A percentile compares a stretch with the other conserved stretches of the same genome.
phyloP scores from a whole-genome alignment of 2,888 invertebrate species.

The Cryptophagus acutangulus region DNA sequence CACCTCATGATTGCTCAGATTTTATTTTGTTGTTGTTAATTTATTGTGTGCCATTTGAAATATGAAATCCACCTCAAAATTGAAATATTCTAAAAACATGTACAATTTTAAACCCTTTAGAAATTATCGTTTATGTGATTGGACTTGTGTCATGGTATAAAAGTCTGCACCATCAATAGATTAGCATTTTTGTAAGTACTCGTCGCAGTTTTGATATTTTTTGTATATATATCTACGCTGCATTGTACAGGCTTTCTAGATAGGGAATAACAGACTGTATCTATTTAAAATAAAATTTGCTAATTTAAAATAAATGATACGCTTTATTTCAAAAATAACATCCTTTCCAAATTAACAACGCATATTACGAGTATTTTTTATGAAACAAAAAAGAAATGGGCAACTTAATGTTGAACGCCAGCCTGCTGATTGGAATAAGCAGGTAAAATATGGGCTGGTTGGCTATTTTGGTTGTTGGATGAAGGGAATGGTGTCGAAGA shows the following conservation, averaged over 20 bases:
- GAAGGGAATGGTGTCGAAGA: too few relatives aligned
- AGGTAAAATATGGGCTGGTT: too few relatives aligned
- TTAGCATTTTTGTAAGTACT: slow-evolving; percentile 32
- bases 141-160: slow-evolving; percentile 24
- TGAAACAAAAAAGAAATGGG: too few relatives aligned
- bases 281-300: slow-evolving; percentile 47
- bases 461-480: too few relatives aligned
- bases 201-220: slow-evolving; percentile 38
- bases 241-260: slow-evolving; percentile 46
- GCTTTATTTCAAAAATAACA: slow-evolving; percentile 1
- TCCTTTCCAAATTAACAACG: too few relatives aligned
- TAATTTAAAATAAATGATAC: slow-evolving; percentile 33
- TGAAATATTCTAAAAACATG: slow-evolving; percentile 17
- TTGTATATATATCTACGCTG: slow-evolving; percentile 41
- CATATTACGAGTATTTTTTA: too few relatives aligned
- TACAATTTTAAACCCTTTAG: slow-evolving; percentile 27
- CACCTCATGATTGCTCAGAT: slow-evolving; percentile 11
- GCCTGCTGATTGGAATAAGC: too few relatives aligned
- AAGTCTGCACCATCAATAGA: slow-evolving; percentile 34
- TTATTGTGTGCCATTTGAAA: slow-evolving; percentile 10
- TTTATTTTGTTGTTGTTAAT: slow-evolving; percentile 10
- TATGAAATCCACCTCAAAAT: slow-evolving; percentile 2
- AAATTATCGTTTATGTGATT: slow-evolving; percentile 27
- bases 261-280: slow-evolving; percentile 47
- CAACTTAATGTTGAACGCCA: too few relatives aligned